Base-by-base conservation (phyloP, 2,797 vertebrate species). In the Spatula clypeata region DNA sequence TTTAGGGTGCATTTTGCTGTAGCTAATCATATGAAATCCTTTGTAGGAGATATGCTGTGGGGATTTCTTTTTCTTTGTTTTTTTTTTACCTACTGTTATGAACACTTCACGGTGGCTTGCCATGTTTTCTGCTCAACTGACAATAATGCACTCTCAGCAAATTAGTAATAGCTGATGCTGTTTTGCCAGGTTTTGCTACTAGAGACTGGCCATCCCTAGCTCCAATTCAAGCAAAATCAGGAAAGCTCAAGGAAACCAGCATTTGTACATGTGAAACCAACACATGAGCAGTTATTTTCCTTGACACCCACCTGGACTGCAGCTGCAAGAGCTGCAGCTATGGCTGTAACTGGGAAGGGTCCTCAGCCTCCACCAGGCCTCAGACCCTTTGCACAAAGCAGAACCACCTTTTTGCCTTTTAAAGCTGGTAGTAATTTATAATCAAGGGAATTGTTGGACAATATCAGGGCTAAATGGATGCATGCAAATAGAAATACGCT, bases 381-480 rank as follows among this genome's bases (percentile, higher is more conserved):
- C 44, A 1, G 1, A 29, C 21, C 66, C 21, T 44, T 44, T 65
- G 29, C 62, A 44, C 32, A 31, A 58, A 40, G 31, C 24, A 65
- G 55, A 91, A 83, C 26, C 16, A 77, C 13, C 17, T 45, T 66
- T 16, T 16, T 66, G n/a, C 27, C 57, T 74, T 70, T 77, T 40
- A 55, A 58, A 89, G 70, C 27, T 77, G 38, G 27, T 9, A 54
- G 38, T 64, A 84, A 34, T 34, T 92, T 60, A 71, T 21, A 54
- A 71, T 44, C 19, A 38, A 34, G n/a, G 20, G n/a, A 85, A 24
- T 12, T 74, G 15, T n/a, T 88, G 42, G 42, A 42, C 42, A 62
- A 23, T 1, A 24, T 57, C 72, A 75, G 66, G n/a, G 71, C 34
- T 38, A 72, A 72, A 75, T 12, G 54, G 38, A 42, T 64, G 14